Evolutionary conservation across 2,113 vertebrate species (phyloP), one percentile per base, ranked within the genome.

Genomic region (Haemorhous mexicanus): DNA sequence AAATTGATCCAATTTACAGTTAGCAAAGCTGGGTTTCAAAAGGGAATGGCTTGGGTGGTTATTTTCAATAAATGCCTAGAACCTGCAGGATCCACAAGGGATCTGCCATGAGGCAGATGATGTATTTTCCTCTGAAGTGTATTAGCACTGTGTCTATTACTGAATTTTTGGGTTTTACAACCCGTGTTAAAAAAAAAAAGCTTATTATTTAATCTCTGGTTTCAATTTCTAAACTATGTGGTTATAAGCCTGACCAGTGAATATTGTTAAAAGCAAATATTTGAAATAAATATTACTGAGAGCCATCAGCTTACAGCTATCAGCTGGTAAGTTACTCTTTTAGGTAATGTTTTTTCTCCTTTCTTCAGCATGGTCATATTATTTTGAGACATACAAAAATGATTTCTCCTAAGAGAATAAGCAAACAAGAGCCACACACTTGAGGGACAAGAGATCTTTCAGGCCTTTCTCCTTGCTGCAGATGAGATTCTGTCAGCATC

Each of bases 331-430:
- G 20, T 23, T 63, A 39, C 30, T 89, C 62, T 87, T 87, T 41
- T 5, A 75, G 69, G 21, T 47, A 87, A 74, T 46, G 20, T 6
- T 52, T 11, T 8, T 74, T 46, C 56, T 41, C 35, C 23, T 81
- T 86, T 86, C 37, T 81, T 70, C 39, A 87, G 21, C 2, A 0
- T 6, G 14, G 15, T 13, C 0, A 0, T 39, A 30, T 59, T 62
- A 69, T 79, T 78, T 81, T 74, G 43, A 91, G 50, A 69, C n/a
- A 78, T 16, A 44, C 4, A 74, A 81, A 67, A 78, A 84, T 27
- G 0, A 39, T 35, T 82, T 67, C 21, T 81, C 53, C 33, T 50
- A 61, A 61, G 47, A 70, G 87, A 76, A 56, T 3, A 52, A 53
- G 30, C 59, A 52, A 47, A 78, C 16, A 63, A 61, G 24, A 72